Percentiles rank a stretch among this genome's conserved stretches.
phyloP scores from a whole-genome alignment of 2,113 vertebrate species.

The Odocoileus virginianus region DNA sequence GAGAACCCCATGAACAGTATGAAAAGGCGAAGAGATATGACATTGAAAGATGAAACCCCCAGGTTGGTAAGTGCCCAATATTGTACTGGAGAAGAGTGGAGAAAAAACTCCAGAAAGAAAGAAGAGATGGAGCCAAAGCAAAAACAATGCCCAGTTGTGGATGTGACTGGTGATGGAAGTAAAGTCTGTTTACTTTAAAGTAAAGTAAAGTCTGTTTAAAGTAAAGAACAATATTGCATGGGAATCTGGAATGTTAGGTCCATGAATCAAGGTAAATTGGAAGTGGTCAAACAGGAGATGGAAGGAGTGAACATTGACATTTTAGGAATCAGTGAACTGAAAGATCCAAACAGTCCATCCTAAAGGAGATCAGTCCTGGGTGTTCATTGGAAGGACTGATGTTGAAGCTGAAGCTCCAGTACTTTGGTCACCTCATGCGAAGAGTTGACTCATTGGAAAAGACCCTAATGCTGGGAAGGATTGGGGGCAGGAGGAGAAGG shows the following conservation, averaged over 20 bases:
- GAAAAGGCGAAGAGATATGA: neutral
- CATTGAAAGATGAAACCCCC: neutral
- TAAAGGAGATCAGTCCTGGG: too few species aligned
- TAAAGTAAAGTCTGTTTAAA: neutral
- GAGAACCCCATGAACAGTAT: neutral
- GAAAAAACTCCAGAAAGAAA: neutral
- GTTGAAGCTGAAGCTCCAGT: too few species aligned
- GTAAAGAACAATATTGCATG: neutral
- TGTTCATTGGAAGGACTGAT: too few species aligned
- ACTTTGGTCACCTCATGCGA: too few species aligned
- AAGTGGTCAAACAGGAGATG: neutral
- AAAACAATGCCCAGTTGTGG: neutral
- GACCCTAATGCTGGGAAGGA: too few species aligned
- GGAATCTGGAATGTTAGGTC: neutral
- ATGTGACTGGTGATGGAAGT: neutral
- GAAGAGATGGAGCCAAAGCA: neutral
- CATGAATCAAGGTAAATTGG: neutral
- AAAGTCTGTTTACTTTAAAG: neutral
- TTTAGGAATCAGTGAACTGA: neutral
- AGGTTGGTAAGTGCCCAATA: neutral
- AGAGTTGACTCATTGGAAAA: too few species aligned
- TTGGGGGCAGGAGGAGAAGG: too few species aligned
- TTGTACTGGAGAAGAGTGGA: neutral
- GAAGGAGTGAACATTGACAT: neutral
- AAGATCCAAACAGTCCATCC: neutral